phyloP scores from a whole-genome alignment of 1,140 invertebrate species.

The Maniola jurtina region DNA sequence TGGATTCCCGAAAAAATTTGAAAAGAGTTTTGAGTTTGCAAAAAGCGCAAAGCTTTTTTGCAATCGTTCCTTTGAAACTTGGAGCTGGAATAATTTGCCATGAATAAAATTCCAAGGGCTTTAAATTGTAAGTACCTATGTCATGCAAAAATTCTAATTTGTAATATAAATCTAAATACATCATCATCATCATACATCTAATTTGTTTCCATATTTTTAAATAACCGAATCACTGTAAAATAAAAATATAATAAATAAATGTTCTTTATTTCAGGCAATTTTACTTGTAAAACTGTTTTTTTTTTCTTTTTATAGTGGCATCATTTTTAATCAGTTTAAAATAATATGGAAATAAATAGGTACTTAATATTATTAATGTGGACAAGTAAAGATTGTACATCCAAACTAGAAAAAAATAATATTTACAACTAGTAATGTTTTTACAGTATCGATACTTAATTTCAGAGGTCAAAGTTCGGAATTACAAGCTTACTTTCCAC shows the following conservation, averaged over 20 bases:
- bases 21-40: too few species aligned
- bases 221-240: too few species aligned
- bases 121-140: slow-evolving; percentile 32
- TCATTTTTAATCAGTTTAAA: background rate
- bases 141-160: too few species aligned
- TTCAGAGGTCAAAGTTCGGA: slow-evolving; percentile 60
- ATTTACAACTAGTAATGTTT: slow-evolving; percentile 5
- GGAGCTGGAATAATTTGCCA: background rate
- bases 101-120: slow-evolving; percentile 38
- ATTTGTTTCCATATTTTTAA: background rate
- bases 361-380: slow-evolving; percentile 26
- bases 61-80: too few species aligned
- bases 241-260: too few species aligned
- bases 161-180: too few species aligned
- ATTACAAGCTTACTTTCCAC: slow-evolving; percentile 46
- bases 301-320: background rate
- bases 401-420: slow-evolving; percentile 15
- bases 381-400: slow-evolving; percentile 33
- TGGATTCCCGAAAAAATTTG: too few species aligned
- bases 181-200: too few species aligned
- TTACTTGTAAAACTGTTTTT: too few species aligned
- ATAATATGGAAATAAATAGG: slow-evolving; percentile 13
- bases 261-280: too few species aligned
- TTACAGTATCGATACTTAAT: slow-evolving; percentile 48
- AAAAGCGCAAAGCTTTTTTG: too few species aligned